Evolutionary conservation across 2,113 vertebrate genomes (phyloP), one percentile per base, ranked within the genome.

Genomic region (Alethe castanea): DNA sequence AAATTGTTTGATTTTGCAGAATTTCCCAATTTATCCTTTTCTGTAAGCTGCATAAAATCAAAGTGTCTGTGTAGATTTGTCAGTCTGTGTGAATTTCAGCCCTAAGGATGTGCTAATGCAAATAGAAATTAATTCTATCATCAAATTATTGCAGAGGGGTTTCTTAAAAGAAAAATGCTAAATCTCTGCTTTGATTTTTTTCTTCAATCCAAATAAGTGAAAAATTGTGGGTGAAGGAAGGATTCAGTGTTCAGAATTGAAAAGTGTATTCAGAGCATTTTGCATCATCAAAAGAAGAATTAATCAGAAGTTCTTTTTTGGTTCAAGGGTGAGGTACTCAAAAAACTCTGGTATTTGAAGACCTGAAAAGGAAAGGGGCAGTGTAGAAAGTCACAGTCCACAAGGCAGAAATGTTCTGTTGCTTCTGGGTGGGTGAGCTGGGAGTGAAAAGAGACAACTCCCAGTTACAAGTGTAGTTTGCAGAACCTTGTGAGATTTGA

Each of bases 351-450:
- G 9, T 74, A 2, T 62, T 64, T 52, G 79, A 60, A 73, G 38
- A 42, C 19, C n/a, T 62, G 56, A 33, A 61, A 61, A 53, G 54
- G 57, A 62, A 38, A 9, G 36, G 20, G 31, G 35, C 18, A 33
- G 14, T 38, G 33, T 33, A 24, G n/a, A 40, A 70, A 17, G 47
- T 73, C 36, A 5, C 19, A 35, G 61, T 65, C 62, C 23, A 20
- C 19, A 13, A 42, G 38, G 28, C 38, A 52, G 36, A 56, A 78
- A 38, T 47, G 38, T 29, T 0, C 0, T 1, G 0, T 69, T 52
- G 22, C 59, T 60, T 72, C 7, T 13, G 35, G 25, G 26, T 56
- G 66, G 13, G 28, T 0, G 5, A 73, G 20, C 50, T 64, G 59
- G 59, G 18, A 59, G 23, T 36, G 78, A 1, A 25, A 17, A 28